Conservation (phyloP, 2,797 vertebrate genomes). For the Gymnothorax javanicus region DNA sequence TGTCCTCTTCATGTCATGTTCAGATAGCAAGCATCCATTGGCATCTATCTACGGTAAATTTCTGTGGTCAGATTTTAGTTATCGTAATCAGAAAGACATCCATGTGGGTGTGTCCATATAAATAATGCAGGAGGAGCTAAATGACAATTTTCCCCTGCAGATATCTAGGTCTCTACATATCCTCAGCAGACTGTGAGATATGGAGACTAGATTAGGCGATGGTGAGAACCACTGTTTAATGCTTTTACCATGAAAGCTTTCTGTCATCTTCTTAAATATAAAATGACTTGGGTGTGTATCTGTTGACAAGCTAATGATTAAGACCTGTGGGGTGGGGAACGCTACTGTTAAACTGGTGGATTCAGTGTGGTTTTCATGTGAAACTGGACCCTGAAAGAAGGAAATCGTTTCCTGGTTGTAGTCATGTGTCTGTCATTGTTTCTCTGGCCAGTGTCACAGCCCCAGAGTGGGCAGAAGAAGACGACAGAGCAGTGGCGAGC, state of each 20-base stretch:
- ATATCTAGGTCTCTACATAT: neutral
- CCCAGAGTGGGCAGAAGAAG: constrained; percentile 62
- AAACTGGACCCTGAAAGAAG: neutral
- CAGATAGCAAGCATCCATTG: constrained; percentile 1
- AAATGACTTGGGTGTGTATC: neutral
- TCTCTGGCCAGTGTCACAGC: constrained; percentile 49
- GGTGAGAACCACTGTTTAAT: neutral
- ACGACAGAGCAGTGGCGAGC: constrained; percentile 48
- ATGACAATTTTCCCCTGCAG: neutral
- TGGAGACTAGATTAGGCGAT: neutral
- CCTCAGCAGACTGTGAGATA: neutral
- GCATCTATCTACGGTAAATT: constrained; percentile 9
- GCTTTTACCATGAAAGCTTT: neutral
- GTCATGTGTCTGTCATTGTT: constrained; percentile 15
- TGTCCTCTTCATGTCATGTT: neutral
- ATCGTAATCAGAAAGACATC: constrained; percentile 4
- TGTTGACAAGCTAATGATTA: neutral
- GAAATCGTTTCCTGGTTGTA: neutral
- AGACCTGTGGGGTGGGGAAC: neutral
- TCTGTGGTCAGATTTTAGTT: neutral
- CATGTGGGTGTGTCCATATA: constrained; percentile 15
- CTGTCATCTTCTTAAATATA: neutral
- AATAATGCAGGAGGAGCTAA: constrained; percentile 4
- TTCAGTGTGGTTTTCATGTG: neutral
- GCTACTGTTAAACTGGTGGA: neutral